phyloP scores from a whole-genome alignment of 2,888 invertebrate genomes.

The Anoncus sp. region DNA sequence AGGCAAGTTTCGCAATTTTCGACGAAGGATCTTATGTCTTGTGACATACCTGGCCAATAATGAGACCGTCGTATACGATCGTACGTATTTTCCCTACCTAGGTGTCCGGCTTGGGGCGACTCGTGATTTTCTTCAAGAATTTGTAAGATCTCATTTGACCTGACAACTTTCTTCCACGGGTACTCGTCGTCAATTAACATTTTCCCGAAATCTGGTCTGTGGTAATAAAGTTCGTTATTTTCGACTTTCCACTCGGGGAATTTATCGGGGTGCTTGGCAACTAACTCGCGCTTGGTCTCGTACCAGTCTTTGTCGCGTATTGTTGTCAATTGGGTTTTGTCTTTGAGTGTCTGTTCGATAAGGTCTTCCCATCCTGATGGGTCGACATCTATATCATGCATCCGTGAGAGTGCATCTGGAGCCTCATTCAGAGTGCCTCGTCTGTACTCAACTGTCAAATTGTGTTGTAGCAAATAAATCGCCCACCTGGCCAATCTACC shows the following conservation, averaged over 20 bases:
- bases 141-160: background rate
- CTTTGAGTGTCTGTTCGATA: conserved; percentile 36
- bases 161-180: background rate
- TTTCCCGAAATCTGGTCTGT: background rate
- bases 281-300: conserved; percentile 36
- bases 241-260: no score
- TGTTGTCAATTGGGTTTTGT: background rate
- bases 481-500: no score
- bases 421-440: conserved; percentile 43
- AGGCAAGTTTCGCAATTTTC: conserved; percentile 37
- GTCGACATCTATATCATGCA: conserved; percentile 48
- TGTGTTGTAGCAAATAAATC: conserved; percentile 27
- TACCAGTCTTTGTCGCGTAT: conserved; percentile 35
- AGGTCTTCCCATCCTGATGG: conserved; percentile 41
- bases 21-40: conserved; percentile 11
- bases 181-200: background rate
- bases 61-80: conserved; percentile 37
- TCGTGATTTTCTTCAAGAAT: conserved; percentile 14
- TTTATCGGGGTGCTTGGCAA: background rate
- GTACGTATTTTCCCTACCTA: conserved; percentile 48
- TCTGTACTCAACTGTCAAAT: conserved; percentile 36
- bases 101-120: no score
- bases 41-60: no score
- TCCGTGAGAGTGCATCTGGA: conserved; percentile 40
- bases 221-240: background rate